phyloP scores from a whole-genome alignment of 2,113 vertebrate genomes.

The Azemiops feae region DNA sequence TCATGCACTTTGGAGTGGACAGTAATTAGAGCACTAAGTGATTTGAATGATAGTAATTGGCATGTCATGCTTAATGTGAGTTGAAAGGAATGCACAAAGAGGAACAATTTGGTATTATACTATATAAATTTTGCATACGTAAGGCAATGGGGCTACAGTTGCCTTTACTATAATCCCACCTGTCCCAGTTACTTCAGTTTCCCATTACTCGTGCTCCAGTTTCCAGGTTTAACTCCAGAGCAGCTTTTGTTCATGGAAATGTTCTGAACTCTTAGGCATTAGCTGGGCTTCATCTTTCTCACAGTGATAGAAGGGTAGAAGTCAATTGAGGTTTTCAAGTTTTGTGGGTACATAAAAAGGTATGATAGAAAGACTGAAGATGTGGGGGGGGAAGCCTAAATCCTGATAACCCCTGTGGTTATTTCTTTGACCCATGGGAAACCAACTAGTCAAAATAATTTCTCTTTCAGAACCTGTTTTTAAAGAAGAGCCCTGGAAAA shows the following conservation, averaged over 20 bases:
- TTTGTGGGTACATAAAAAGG: not conserved
- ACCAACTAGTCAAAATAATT: not conserved
- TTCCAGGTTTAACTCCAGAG: slow-evolving; percentile 20
- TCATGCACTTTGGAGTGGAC: slow-evolving; percentile 26
- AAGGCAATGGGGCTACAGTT: slow-evolving; percentile 35
- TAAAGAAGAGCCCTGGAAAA: not conserved
- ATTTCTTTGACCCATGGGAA: not conserved
- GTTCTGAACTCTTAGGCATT: slow-evolving; percentile 11
- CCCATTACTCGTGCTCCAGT: slow-evolving; percentile 14
- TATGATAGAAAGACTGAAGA: not conserved
- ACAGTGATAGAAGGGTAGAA: not conserved
- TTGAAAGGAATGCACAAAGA: slow-evolving; percentile 43
- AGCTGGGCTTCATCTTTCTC: not conserved
- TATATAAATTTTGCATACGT: slow-evolving; percentile 34
- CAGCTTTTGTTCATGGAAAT: slow-evolving; percentile 23
- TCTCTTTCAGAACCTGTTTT: not conserved
- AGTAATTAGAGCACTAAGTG: slow-evolving; percentile 41
- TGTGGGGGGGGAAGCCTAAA: not conserved
- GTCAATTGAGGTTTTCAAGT: not conserved
- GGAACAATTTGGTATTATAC: slow-evolving; percentile 22
- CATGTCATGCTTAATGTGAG: slow-evolving; percentile 35
- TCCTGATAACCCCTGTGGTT: not conserved
- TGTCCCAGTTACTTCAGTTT: slow-evolving; percentile 1
- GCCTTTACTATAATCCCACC: not conserved
- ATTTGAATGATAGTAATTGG: slow-evolving; percentile 50